phyloP scores from a whole-genome alignment of 2,888 invertebrate genomes.

The Leptinotarsa rubiginosa region DNA sequence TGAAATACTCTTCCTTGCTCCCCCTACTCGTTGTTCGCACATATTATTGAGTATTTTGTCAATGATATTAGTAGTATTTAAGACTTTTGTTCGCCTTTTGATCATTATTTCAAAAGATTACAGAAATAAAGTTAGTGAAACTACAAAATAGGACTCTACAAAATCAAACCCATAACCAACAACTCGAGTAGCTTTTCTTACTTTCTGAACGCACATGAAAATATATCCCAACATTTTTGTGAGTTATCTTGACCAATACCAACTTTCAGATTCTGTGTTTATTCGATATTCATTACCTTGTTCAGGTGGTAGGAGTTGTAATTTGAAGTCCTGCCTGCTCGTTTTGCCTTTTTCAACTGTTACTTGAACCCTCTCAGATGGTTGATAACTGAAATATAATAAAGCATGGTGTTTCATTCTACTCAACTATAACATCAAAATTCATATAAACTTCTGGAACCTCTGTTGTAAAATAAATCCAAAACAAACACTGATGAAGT shows the following conservation, averaged over 20 bases:
- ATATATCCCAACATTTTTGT: background rate
- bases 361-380: slow-evolving; percentile 65
- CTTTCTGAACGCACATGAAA: background rate
- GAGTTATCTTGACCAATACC: slow-evolving; percentile 50
- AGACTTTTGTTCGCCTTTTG: background rate
- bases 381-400: slow-evolving; percentile 67
- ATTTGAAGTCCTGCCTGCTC: slow-evolving; percentile 65
- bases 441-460: no score
- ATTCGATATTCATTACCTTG: slow-evolving; percentile 53
- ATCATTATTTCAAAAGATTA: background rate
- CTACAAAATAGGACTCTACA: background rate
- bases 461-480: no score
- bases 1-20: slow-evolving; percentile 3
- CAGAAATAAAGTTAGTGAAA: background rate
- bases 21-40: background rate
- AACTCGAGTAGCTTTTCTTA: background rate
- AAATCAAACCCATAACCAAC: slow-evolving; percentile 5
- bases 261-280: slow-evolving; percentile 38
- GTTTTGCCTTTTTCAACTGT: slow-evolving; percentile 63
- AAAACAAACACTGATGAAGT: no score
- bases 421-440: no score
- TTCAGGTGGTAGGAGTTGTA: slow-evolving; percentile 56
- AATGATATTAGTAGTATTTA: background rate
- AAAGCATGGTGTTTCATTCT: no score
- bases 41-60: slow-evolving; percentile 1